Evolutionary conservation across 2,113 vertebrate species (phyloP).

Genomic region (Tautogolabrus adspersus): DNA sequence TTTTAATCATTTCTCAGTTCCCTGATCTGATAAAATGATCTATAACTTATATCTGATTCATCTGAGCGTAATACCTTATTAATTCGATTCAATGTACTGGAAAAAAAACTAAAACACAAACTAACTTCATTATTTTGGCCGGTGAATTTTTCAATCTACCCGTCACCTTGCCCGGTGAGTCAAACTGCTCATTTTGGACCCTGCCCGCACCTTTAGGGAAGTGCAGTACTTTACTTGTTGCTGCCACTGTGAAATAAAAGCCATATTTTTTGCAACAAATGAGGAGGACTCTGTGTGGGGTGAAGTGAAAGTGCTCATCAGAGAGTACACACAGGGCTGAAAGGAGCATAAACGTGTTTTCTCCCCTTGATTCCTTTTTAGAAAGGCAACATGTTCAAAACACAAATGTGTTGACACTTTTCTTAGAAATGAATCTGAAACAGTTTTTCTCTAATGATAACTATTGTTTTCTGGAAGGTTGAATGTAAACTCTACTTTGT

Average conservation of each 20-base stretch:
- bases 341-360: constrained; percentile 12
- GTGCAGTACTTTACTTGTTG: constrained; percentile 6
- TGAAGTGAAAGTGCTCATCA: constrained; percentile 44
- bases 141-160: background rate
- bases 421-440: constrained; percentile 19
- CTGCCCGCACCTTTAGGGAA: background rate
- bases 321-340: background rate
- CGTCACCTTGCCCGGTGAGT: constrained; percentile 4
- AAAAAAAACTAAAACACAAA: too few relatives aligned
- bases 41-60: too few relatives aligned
- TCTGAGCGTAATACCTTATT: too few relatives aligned
- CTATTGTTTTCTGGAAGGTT: background rate
- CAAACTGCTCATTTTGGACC: too few relatives aligned
- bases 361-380: background rate
- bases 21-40: too few relatives aligned
- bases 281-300: constrained; percentile 8
- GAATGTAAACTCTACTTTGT: constrained; percentile 20
- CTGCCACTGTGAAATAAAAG: constrained; percentile 30
- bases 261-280: constrained; percentile 43
- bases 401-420: background rate
- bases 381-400: background rate
- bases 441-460: constrained; percentile 1
- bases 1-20: too few relatives aligned
- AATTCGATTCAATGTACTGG: too few relatives aligned
- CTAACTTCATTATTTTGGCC: too few relatives aligned